Base-by-base conservation (phyloP, 2,113 vertebrate genomes). In the Bucco capensis region DNA sequence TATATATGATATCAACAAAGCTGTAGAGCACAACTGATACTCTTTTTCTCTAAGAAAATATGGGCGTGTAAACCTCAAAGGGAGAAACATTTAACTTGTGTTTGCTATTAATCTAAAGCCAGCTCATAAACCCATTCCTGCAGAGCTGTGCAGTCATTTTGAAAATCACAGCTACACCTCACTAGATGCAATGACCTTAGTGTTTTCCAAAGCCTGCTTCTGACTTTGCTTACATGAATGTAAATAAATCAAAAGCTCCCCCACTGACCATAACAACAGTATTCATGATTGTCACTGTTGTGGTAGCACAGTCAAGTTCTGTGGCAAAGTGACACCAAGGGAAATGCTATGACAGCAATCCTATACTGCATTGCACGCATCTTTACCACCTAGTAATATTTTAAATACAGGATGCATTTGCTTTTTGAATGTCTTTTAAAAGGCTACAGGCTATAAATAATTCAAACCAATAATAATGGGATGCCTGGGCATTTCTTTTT, bases 381-480 rank as follows among this genome's bases (percentile, higher is more conserved):
- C 46, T 86, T 92, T 92, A 77, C 67, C 76, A 89, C 60, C 60
- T 76, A 83, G 35, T 80, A 94, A 88, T 83, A 89, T 53, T 80
- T 88, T 85, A 94, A 91, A 89, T 91, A 95, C 11, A 62, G 81
- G 84, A 83, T 85, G 44, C 60, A 73, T 92, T 96, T 87, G 75
- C 51, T 84, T 89, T 88, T 88, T 4, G 25, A 87, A 73, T 76
- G 46, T 35, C 84, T 93, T 89, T 84, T 82, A 75, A 94, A 95
- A 88, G 79, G 74, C 74, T 92, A 89, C 60, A 66, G 24, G 19
- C 44, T 89, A 89, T 92, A 95, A 95, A 93, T 92, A 94, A 96
- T 92, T 94, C 81, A 95, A 91, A 66, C 14, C 60, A 76, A 75
- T 83, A 90, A 87, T 83, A 92, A 92, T 42, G 54, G 81, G 42